Evolutionary conservation across 2,797 vertebrate species (phyloP), one percentile per base, ranked within the genome.

Genomic region (Neosilurus hyrtlii): DNA sequence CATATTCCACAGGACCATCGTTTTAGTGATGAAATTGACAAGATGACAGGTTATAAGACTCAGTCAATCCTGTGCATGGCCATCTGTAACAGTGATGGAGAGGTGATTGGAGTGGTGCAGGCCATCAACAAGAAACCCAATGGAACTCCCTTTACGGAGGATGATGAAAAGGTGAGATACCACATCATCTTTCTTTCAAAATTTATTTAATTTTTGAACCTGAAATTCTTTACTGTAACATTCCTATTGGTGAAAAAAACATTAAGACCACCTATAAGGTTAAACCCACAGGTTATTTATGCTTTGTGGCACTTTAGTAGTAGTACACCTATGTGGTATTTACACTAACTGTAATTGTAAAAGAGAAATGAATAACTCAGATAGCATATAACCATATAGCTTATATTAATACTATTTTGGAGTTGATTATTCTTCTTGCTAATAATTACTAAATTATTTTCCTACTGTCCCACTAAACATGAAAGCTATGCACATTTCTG

Each of bases 21-120:
- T 54, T 95, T 95, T 91, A 95, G 94, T 84, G 94, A 95, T 81
- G 95, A 95, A 88, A 95, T 95, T n/a, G 95, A 95, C 92, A 95
- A 94, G 89, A 86, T 95, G 89, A 95, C 94, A 0, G 95, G 94
- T 68, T 95, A 95, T 81, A 95, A 95, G 91, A 95, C 94, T 16
- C 94, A 95, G 91, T 94, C 94, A 85, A 94, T 95, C 88, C 93
- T 95, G 85, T 95, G 95, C 75, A 94, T 95, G 95, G 91, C 95
- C 82, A 94, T 95, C 86, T 92, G 91, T 61, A 94, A 95, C 92
- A 95, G 94, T 81, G 94, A 94, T 61, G 93, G 94, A 11, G 94
- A 95, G 83, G 94, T 95, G 84, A 95, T 95, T 0, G 94, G 94
- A 26, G 95, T 95, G 35, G 94, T 95, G 4, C 95, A 95, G 87